Evolutionary conservation across 2,888 invertebrate genomes (phyloP), one percentile per base, ranked within the genome.

Genomic region (Pristionchus mayeri): DNA sequence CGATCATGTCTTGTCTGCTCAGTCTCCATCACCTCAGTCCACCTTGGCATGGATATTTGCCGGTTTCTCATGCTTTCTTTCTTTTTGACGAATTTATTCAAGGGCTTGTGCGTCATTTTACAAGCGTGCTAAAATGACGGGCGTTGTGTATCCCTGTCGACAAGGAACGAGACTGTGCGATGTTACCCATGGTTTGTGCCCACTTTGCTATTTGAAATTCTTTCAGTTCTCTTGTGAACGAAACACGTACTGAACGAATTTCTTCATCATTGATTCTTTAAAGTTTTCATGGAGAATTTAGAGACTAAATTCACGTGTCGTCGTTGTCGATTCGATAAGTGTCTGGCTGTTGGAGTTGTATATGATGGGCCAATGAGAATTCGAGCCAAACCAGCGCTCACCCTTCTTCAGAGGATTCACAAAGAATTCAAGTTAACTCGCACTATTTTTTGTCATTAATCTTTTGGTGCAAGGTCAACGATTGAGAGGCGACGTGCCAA

Each of bases 1-100:
- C n/a, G 71, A 2, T 7, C 21, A 71, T 71, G 71, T 44, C 71
- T 71, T 0, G 71, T 71, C 0, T 71, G 71, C 40, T 21, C 40
- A 1, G 24, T 16, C 2, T 11, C 21, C 7, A 71, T 71, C 6
- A 71, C n/a, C 24, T n/a, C 71, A 4, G 7, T 40, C 13, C 71
- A 71, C 24, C 71, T 71, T 13, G 71, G 71, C 3, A 71, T 71
- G 71, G 71, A 71, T 24, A 44, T 44, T 24, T 71, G 71, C 71
- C 40, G 71, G 71, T 71, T 24, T 24, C 3, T n/a, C n/a, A 9
- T n/a, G 0, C 0, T 0, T 24, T 24, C 7, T 4, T 13, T n/a
- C 54, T 4, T 54, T 54, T 18, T 21, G 44, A 63, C 3, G 2
- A 3, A 18, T 2, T 63, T n/a, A n/a, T 34, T 21, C 4, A 18